A percentile compares a stretch with the other conserved stretches of the same genome.
Evolutionary conservation across 1,140 invertebrate genomes (phyloP).

Genomic region (Drosophila pallidifrons): DNA sequence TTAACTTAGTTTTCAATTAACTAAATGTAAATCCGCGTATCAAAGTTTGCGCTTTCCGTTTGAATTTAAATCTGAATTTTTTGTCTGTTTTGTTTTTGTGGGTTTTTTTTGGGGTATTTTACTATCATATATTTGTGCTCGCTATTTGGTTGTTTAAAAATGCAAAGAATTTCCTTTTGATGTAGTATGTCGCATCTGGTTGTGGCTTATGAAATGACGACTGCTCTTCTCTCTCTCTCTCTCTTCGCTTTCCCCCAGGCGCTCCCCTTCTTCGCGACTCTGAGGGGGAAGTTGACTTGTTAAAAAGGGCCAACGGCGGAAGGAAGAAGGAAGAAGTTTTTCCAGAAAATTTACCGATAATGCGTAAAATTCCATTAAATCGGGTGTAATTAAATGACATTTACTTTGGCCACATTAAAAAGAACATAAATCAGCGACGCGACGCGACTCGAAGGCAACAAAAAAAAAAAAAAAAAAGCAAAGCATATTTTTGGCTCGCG

Average conservation of each 20-base stretch:
- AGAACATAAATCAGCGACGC: slow-evolving; percentile 77
- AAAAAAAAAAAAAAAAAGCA: background rate
- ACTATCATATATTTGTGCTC: background rate
- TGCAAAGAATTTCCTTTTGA: slow-evolving; percentile 70
- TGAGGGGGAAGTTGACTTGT: slow-evolving; percentile 38
- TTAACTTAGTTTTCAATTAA: no score
- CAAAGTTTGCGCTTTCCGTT: no score
- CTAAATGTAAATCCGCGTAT: no score
- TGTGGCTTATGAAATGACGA: slow-evolving; percentile 12
- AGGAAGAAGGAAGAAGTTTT: slow-evolving; percentile 32
- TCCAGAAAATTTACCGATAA: slow-evolving; percentile 69
- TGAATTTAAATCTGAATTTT: background rate
- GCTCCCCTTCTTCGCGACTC: background rate
- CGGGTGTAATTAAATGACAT: slow-evolving; percentile 83
- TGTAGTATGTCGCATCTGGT: slow-evolving; percentile 56
- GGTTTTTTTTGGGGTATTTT: background rate
- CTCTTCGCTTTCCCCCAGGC: background rate
- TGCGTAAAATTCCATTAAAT: slow-evolving; percentile 84
- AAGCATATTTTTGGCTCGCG: slow-evolving; percentile 64
- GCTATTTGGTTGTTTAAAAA: slow-evolving; percentile 38
- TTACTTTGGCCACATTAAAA: slow-evolving; percentile 82
- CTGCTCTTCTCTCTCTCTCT: no score
- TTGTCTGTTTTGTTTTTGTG: background rate
- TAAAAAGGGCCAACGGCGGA: slow-evolving; percentile 55
- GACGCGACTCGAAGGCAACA: background rate